Evolutionary conservation across 2,888 invertebrate species (phyloP).

Genomic region (Ditylenchus weischeri): DNA sequence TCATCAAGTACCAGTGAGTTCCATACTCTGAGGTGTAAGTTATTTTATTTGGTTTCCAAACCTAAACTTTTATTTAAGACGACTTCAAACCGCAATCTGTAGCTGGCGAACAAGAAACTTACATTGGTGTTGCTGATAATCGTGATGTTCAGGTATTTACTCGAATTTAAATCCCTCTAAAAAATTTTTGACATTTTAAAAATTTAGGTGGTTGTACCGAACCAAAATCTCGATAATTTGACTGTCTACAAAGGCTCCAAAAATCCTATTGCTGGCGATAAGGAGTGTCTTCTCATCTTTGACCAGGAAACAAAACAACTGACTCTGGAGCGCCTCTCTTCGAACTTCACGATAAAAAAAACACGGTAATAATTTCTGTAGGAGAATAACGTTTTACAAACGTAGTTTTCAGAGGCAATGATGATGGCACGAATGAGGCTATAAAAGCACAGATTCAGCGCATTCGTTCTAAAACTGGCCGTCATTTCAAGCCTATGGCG

Average conservation of each 20-base stretch:
- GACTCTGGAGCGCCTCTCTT: constrained; percentile 46
- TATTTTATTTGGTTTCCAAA: constrained; percentile 15
- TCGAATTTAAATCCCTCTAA: too few species aligned
- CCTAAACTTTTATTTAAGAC: constrained; percentile 37
- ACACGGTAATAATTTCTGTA: constrained; percentile 40
- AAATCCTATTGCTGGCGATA: constrained; percentile 48
- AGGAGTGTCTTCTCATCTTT: constrained; percentile 53
- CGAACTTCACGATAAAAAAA: constrained; percentile 51
- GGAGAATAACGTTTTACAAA: too few species aligned
- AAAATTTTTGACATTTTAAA: too few species aligned
- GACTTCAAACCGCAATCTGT: constrained; percentile 55
- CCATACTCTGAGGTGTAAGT: constrained; percentile 46
- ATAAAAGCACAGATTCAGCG: not conserved
- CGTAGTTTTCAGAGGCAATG: not conserved
- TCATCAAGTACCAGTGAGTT: constrained; percentile 22
- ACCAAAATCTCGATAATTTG: constrained; percentile 40
- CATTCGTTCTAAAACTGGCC: not conserved
- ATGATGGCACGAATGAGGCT: not conserved
- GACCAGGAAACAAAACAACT: constrained; percentile 43
- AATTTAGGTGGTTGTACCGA: constrained; percentile 44
- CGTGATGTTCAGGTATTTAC: constrained; percentile 47
- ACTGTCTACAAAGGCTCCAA: constrained; percentile 53
- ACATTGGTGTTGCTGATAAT: constrained; percentile 43
- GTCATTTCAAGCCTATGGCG: not conserved
- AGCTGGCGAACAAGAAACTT: constrained; percentile 44